Conservation (phyloP, 2,113 vertebrate species). For the Zosterops borbonicus region DNA sequence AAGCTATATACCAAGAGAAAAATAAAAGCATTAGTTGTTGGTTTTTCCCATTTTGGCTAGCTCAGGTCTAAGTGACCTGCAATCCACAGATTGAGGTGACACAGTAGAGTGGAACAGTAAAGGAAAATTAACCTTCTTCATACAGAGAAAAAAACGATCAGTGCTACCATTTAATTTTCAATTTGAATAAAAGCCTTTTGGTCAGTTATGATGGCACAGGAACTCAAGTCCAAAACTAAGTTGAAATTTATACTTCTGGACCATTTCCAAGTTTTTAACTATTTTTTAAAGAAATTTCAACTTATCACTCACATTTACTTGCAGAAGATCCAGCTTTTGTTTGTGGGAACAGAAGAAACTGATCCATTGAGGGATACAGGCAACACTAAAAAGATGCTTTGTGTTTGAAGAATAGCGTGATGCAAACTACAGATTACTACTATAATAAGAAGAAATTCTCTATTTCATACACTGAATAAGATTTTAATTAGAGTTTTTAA, state of each 20-base stretch:
- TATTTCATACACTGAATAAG: background rate
- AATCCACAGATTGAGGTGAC: background rate
- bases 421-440: background rate
- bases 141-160: background rate
- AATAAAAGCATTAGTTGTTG: background rate
- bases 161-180: background rate
- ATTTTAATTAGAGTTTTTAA: background rate
- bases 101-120: background rate
- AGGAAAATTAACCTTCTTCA: background rate
- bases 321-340: background rate
- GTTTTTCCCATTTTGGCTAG: background rate
- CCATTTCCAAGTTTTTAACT: background rate
- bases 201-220: background rate
- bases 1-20: background rate
- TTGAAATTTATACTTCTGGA: background rate
- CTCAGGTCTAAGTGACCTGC: background rate
- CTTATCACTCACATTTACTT: background rate
- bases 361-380: background rate
- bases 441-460: background rate
- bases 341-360: background rate
- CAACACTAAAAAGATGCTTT: background rate
- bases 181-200: background rate
- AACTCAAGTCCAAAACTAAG: background rate
- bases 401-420: background rate
- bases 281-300: background rate